Conservation (phyloP, 1,140 invertebrate species). For the Acromyrmex echinatior region DNA sequence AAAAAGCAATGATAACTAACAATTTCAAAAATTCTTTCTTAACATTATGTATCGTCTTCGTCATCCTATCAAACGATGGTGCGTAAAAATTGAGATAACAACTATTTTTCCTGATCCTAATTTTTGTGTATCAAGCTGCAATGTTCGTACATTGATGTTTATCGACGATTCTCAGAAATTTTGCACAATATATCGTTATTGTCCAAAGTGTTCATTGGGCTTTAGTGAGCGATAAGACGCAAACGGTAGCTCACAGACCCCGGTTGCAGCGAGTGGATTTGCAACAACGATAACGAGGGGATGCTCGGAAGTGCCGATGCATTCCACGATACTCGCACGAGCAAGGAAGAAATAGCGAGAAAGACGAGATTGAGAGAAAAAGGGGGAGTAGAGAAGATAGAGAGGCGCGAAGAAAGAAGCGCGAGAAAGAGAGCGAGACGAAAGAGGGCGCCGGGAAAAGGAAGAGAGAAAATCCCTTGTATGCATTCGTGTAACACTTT, state of each 20-base stretch:
- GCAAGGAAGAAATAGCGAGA: constrained; percentile 27
- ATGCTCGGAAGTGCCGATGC: constrained; percentile 46
- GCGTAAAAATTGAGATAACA: background rate
- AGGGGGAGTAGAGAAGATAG: background rate
- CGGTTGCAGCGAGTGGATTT: constrained; percentile 36
- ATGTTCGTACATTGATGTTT: constrained; percentile 19
- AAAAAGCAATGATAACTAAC: background rate
- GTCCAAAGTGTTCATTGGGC: constrained; percentile 8
- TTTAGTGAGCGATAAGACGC: constrained; percentile 37
- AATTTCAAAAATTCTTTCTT: background rate
- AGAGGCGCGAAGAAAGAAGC: constrained; percentile 38
- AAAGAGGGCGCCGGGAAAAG: constrained; percentile 29
- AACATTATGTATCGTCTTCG: background rate
- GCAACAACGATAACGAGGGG: constrained; percentile 58
- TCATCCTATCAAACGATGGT: background rate
- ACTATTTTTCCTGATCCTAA: background rate
- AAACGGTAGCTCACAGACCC: constrained; percentile 41
- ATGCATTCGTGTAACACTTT: constrained; percentile 74
- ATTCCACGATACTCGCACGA: constrained; percentile 32
- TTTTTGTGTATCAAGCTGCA: constrained; percentile 19
- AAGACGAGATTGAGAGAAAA: constrained; percentile 1
- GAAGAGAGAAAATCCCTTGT: constrained; percentile 61
- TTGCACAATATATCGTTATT: background rate
- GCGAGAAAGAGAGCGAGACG: background rate
- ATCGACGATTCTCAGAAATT: constrained; percentile 28